Evolutionary conservation across 2,888 invertebrate species (phyloP).

Genomic region (Sarcophaga variegata): DNA sequence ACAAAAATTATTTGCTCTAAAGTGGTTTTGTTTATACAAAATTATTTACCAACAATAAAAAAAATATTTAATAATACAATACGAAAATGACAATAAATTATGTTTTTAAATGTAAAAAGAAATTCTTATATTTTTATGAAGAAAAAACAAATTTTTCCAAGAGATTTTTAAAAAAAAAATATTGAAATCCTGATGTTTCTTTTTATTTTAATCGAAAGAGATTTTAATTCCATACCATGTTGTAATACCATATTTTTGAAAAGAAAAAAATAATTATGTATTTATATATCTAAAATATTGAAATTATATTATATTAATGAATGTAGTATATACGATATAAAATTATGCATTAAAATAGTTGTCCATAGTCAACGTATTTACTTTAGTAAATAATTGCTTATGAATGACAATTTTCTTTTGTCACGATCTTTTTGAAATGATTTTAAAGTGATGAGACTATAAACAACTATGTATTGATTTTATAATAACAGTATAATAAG

Average conservation of each 20-base stretch:
- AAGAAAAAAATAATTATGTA: neutral
- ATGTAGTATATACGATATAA: neutral
- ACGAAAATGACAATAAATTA: neutral
- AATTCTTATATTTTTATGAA: neutral
- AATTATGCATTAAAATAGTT: neutral
- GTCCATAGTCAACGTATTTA: conserved; percentile 20
- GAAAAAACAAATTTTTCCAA: neutral
- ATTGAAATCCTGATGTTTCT: neutral
- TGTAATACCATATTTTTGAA: neutral
- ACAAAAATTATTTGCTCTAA: conserved; percentile 29
- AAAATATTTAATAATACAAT: neutral
- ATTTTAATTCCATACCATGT: neutral
- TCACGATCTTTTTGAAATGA: neutral
- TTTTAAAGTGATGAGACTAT: conserved; percentile 14
- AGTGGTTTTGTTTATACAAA: conserved; percentile 18
- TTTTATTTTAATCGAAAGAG: neutral
- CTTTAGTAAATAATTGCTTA: neutral
- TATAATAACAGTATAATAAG: conserved; percentile 27
- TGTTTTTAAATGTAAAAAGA: neutral
- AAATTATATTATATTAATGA: conserved; percentile 15
- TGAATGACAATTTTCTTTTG: neutral
- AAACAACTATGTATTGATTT: neutral
- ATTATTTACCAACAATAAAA: conserved; percentile 28
- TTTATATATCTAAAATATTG: conserved; percentile 28
- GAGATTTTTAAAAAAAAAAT: neutral